phyloP scores from a whole-genome alignment of 53 echinoderm and acorn worm species.

The Echinarachnius parma region DNA sequence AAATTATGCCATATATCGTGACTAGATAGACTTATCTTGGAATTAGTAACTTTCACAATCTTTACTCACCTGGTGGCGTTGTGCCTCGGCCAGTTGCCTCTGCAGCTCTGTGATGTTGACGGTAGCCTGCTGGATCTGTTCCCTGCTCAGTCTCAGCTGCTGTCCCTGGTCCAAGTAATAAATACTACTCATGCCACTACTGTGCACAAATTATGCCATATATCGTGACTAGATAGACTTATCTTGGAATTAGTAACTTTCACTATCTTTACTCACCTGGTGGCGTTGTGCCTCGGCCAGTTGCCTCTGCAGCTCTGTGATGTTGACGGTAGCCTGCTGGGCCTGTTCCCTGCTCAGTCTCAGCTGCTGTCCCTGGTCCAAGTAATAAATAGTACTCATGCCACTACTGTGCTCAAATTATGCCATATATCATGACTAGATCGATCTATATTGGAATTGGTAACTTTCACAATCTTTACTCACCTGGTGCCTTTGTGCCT shows the following conservation, averaged over 20 bases:
- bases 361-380: slow-evolving; percentile 68
- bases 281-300: slow-evolving; percentile 63
- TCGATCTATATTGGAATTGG: too few species aligned
- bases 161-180: slow-evolving; percentile 70
- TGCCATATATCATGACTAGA: too few species aligned
- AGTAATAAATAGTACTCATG: too few species aligned
- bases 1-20: too few species aligned
- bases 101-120: slow-evolving; percentile 61
- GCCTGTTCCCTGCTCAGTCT: slow-evolving; percentile 69
- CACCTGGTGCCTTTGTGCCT: slow-evolving; percentile 70
- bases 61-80: slow-evolving; percentile 60
- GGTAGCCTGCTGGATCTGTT: slow-evolving; percentile 72
- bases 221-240: too few species aligned
- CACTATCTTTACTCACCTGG: slow-evolving; percentile 34
- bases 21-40: too few species aligned
- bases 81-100: slow-evolving; percentile 59
- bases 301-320: slow-evolving; percentile 60
- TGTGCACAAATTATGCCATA: too few species aligned
- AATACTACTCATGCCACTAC: too few species aligned
- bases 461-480: neutral
- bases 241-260: too few species aligned
- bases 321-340: slow-evolving; percentile 65
- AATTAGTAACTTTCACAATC: too few species aligned
- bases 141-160: slow-evolving; percentile 61
- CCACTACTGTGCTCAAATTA: too few species aligned